Evolutionary conservation across 2,113 vertebrate genomes (phyloP).

Genomic region (Phalacrocorax carbo): DNA sequence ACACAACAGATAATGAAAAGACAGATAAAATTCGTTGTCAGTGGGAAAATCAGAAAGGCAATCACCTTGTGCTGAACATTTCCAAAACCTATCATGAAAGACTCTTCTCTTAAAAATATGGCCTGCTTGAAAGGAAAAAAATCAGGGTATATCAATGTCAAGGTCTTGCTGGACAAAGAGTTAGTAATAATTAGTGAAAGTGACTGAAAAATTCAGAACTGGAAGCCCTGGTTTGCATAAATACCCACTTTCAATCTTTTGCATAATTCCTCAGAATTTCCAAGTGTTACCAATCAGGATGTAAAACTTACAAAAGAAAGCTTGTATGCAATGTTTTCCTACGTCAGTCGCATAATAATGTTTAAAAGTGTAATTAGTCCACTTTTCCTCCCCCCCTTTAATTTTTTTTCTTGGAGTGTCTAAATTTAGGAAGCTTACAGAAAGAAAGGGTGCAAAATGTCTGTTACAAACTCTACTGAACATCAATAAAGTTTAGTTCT

Average conservation of each 20-base stretch:
- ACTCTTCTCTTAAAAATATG: not conserved
- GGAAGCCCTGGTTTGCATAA: not conserved
- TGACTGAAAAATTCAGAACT: not conserved
- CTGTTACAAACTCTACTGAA: not conserved
- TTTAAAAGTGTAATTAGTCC: not conserved
- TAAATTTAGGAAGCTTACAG: not conserved
- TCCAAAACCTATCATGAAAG: not conserved
- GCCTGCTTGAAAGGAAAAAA: not conserved
- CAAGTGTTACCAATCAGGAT: not conserved
- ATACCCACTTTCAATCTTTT: not conserved
- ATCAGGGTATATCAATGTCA: not conserved
- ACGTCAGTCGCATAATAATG: not conserved
- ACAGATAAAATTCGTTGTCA: not conserved
- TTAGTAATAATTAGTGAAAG: not conserved
- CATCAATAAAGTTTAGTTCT: not conserved
- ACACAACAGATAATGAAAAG: not conserved
- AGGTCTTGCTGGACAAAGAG: not conserved
- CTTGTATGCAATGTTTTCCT: not conserved
- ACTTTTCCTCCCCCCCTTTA: not conserved
- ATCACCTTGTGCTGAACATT: not conserved
- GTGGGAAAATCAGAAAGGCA: not conserved
- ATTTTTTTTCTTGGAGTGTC: not conserved
- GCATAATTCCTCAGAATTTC: not conserved
- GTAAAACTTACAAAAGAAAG: not conserved
- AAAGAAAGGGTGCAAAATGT: not conserved